Percentiles rank a stretch among this genome's conserved stretches.
Evolutionary conservation across 2,797 vertebrate genomes (phyloP).

Genomic region (Falco cherrug): DNA sequence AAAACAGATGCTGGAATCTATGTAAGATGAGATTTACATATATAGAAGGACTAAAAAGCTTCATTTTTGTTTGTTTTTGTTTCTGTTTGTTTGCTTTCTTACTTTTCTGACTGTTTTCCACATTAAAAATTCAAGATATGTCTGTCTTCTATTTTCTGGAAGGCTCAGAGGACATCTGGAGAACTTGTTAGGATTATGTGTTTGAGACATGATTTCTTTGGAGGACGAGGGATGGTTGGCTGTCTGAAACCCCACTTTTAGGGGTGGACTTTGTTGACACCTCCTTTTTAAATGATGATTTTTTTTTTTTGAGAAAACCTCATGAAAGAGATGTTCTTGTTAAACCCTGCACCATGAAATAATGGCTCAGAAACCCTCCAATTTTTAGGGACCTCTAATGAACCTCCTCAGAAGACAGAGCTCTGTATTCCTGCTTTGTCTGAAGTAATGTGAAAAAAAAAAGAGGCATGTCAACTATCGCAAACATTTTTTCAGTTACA

Average conservation of each 20-base stretch:
- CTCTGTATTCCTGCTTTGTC: background rate
- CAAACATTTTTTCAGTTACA: background rate
- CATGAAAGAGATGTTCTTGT: background rate
- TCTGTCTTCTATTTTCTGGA: constrained; percentile 40
- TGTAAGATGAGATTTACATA: constrained; percentile 54
- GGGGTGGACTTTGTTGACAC: background rate
- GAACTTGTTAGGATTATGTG: constrained; percentile 58
- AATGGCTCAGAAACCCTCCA: background rate
- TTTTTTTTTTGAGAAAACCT: background rate
- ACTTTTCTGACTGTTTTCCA: constrained; percentile 32
- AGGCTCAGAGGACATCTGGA: constrained; percentile 68
- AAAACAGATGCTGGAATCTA: constrained; percentile 10
- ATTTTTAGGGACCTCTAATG: constrained; percentile 27
- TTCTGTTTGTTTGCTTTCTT: constrained; percentile 57
- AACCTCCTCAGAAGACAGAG: background rate
- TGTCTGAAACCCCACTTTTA: background rate
- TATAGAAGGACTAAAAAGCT: constrained; percentile 38
- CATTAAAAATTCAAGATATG: constrained; percentile 67
- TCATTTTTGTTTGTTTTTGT: constrained; percentile 50
- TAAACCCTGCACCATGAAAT: background rate
- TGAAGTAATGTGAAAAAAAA: background rate
- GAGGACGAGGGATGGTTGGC: background rate
- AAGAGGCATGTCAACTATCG: background rate
- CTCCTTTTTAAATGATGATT: background rate
- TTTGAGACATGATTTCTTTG: background rate